Evolutionary conservation across 1,140 invertebrate genomes (phyloP), one percentile per base, ranked within the genome.

Genomic region (Anoplophora glabripennis): DNA sequence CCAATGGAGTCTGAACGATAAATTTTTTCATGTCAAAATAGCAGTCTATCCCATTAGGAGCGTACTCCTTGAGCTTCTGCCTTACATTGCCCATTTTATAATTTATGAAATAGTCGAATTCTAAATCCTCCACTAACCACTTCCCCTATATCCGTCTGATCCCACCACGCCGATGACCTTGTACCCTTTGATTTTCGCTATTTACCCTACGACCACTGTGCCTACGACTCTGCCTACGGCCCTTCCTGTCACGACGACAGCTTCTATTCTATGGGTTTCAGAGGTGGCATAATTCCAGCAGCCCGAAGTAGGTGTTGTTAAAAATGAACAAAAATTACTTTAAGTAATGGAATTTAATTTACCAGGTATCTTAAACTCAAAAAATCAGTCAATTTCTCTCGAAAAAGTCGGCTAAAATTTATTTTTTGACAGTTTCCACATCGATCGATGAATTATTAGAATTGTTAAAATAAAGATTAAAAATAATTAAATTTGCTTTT

Each of bases 191-290:
- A 86, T 83, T 73, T 87, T 88, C 2, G 82, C 87, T 49, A 90
- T 86, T 77, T 90, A 88, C 10, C 87, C 87, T 3, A 89, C 88
- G 41, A n/a, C n/a, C n/a, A 84, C 76, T 60, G 79, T 83, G 3
- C 88, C 88, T 9, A 90, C 86, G 37, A 87, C 87, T 18, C 88
- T 85, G 17, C 82, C 85, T 12, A 86, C 86, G n/a, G n/a, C n/a
- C n/a, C n/a, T n/a, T 18, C 81, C 80, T 10, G 78, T 82, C 1
- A 91, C 80, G 0, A 89, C 83, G 1, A 90, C 78, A 1, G 81
- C 84, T 66, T 90, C 86, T n/a, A n/a, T n/a, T n/a, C n/a, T n/a
- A 15, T 86, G 86, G n/a, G 75, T 48, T 74, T 87, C 83, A 1
- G 87, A n/a, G 87, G 33, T 85, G 65, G 56, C 86, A 88, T 17